Conservation (phyloP, 2,888 invertebrate genomes). For the Antheraea assamensis region DNA sequence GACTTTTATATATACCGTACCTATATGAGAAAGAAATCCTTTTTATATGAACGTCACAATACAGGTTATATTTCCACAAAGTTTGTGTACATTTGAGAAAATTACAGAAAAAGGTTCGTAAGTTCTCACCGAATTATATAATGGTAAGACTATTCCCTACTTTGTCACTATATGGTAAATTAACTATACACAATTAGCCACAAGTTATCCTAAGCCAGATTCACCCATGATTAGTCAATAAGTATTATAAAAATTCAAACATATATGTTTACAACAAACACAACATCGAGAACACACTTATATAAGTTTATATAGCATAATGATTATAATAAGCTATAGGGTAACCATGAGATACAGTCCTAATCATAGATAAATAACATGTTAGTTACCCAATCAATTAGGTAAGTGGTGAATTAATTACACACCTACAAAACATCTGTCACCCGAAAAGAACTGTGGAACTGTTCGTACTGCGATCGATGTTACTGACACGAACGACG, state of each 20-base stretch:
- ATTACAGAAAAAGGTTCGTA: too few species aligned
- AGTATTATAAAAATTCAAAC: neutral
- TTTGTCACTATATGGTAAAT: too few species aligned
- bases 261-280: neutral
- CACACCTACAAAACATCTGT: conserved; percentile 1
- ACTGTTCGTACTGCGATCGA: neutral
- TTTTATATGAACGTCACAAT: too few species aligned
- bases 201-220: neutral
- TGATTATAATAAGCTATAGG: neutral
- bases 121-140: too few species aligned
- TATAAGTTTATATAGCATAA: neutral
- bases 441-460: neutral
- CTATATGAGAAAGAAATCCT: too few species aligned
- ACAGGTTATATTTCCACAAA: too few species aligned
- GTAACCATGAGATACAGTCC: conserved; percentile 22
- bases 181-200: neutral
- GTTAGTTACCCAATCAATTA: conserved; percentile 11
- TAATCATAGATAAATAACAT: conserved; percentile 21
- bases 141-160: too few species aligned
- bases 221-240: too few species aligned
- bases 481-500: neutral
- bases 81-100: too few species aligned
- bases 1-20: too few species aligned
- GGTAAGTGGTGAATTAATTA: neutral
- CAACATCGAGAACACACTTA: neutral